phyloP scores from a whole-genome alignment of 2,113 vertebrate genomes.

The Sialia sialis region DNA sequence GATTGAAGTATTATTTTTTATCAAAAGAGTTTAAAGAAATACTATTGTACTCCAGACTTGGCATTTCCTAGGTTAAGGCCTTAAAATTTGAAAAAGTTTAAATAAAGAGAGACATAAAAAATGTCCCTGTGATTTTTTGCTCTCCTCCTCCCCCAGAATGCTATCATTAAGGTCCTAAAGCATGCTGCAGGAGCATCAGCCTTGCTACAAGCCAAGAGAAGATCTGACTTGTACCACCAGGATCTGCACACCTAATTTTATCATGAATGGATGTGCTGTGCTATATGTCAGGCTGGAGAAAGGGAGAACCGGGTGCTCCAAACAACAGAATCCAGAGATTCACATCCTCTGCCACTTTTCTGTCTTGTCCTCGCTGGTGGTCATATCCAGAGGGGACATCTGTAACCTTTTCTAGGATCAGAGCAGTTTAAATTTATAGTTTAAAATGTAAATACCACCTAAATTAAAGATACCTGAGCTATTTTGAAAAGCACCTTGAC shows the following conservation, averaged over 20 bases:
- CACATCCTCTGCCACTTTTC: neutral
- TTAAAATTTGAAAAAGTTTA: neutral
- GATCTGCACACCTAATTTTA: neutral
- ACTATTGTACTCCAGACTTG: neutral
- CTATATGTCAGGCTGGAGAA: neutral
- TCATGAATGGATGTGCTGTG: fast-evolving
- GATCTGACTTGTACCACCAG: neutral
- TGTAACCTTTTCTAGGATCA: neutral
- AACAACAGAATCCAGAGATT: neutral
- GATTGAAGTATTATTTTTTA: neutral
- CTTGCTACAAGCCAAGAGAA: neutral
- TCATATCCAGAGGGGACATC: neutral
- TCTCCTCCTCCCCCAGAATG: neutral
- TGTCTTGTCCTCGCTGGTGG: fast-evolving
- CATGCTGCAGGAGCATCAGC: neutral
- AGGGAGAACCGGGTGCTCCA: neutral
- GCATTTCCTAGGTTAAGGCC: neutral
- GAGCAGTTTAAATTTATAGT: neutral
- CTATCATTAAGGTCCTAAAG: neutral
- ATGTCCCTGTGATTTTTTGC: fast-evolving
- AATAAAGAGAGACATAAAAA: neutral
- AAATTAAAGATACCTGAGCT: neutral
- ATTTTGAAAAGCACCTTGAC: neutral
- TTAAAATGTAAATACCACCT: neutral
- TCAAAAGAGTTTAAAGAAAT: neutral